A percentile compares a stretch with the other conserved stretches of the same genome.
These are phyloP conservation scores for Petrocephalus microphthalmus DNA, from an alignment of 2,113 vertebrate genomes.

Conservation along the genomic window DNA sequence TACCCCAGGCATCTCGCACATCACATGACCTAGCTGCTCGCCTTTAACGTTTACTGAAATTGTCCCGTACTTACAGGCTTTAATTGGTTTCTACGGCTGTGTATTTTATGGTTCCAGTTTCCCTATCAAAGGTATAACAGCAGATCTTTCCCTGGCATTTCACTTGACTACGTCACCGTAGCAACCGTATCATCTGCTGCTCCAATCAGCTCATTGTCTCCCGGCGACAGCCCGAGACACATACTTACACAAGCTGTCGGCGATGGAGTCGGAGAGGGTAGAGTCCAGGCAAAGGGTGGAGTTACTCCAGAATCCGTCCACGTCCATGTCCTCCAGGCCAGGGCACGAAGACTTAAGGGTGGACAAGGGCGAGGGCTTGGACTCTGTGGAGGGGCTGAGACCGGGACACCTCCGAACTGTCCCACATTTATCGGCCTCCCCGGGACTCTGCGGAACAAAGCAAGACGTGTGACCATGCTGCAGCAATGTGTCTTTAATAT, in stretches of 20 bases:
- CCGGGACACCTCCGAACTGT: conserved; percentile 41
- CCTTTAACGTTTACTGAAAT: background rate
- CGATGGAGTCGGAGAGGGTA: conserved; percentile 24
- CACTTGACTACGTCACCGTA: background rate
- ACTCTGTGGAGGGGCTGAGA: conserved; percentile 39
- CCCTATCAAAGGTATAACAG: background rate
- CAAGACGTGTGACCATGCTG: background rate
- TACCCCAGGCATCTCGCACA: background rate
- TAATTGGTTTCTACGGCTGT: background rate
- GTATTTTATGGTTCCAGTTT: background rate
- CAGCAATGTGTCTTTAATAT: background rate
- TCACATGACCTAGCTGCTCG: background rate
- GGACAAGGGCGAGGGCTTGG: conserved; percentile 53
- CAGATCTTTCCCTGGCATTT: background rate
- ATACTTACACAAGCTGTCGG: conserved; percentile 32
- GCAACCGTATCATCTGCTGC: background rate
- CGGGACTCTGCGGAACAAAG: background rate
- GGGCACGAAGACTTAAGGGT: conserved; percentile 44
- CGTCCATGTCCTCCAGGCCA: conserved; percentile 41
- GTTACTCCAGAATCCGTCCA: conserved; percentile 36
- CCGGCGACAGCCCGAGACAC: background rate
- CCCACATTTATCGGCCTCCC: conserved; percentile 39
- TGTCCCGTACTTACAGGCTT: background rate
- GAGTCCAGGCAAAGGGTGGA: conserved; percentile 49
- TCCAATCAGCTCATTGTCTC: background rate